Evolutionary conservation across 2,113 vertebrate species (phyloP), one percentile per base, ranked within the genome.

Genomic region (Vulpes vulpes): DNA sequence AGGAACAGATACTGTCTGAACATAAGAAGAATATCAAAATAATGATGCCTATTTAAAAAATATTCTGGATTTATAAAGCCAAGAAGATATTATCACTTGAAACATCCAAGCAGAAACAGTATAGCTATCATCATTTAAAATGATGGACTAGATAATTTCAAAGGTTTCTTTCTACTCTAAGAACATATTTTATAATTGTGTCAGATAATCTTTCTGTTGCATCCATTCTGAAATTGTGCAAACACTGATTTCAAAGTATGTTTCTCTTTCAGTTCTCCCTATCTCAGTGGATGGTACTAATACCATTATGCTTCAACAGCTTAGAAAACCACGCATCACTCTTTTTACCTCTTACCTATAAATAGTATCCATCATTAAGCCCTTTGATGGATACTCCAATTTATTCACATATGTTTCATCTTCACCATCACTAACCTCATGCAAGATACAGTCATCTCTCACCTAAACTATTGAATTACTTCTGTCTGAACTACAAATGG

Each of bases 51-150:
- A 30, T 89, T 84, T 89, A 9, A 73, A 69, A 95, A 60, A 0
- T 83, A 7, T 43, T 43, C 3, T 83, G 5, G 67, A 5, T 38
- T 92, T 90, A 27, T 83, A 73, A 69, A 88, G 17, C 25, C 32
- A 67, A 84, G 20, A 71, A 15, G 73, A 53, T 92, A 78, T 82
- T 89, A 86, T 67, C n/a, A 82, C 16, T 57, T 88, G n/a, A 92
- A 73, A 17, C 43, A 53, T 81, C 3, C 16, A 60, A 93, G 19
- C 16, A 96, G 20, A 91, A 88, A 69, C 2, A 69, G 35, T 67
- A 15, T 20, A 88, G 8, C 15, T 76, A 35, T 64, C 35, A 74
- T 62, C 23, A 55, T 4, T 57, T 65, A 38, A 80, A 32, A 38
- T 64, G 2, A 1, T 53, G 5, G 8, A 88, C 62, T 82, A 78